Evolutionary conservation across 1,140 invertebrate species (phyloP), one percentile per base, ranked within the genome.

Genomic region (Thalassaphorura encarpata): DNA sequence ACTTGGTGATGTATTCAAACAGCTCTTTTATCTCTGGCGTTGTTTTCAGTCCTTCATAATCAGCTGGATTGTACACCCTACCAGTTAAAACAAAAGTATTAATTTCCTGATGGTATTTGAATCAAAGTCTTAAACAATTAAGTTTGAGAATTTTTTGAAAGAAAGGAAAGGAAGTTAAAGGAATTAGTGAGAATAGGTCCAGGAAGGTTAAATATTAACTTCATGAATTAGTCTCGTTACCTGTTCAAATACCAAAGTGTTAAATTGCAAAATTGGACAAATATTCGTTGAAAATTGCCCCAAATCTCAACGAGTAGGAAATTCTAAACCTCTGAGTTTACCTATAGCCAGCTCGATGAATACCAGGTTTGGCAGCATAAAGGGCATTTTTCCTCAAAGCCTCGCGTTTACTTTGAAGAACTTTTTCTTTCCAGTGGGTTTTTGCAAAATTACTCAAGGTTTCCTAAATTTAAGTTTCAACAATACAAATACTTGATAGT

Each of bases 1-100:
- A 89, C 87, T 85, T 88, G 54, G 83, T 82, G 52, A 97, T 96
- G 69, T 90, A 92, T 62, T 91, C 83, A 73, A 97, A 97, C 1
- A 97, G 70, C 68, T 97, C 91, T 69, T 89, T 89, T 46, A 95
- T 80, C 56, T 97, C 92, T 0, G 80, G 70, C 1, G 84, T 78
- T n/a, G 88, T 84, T 26, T 84, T 74, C 36, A 97, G 70, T 69
- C 89, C 78, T 54, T 91, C 84, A 73, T 83, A 97, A 58, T 91
- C 81, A 52, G 83, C 79, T 29, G 87, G 82, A 73, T 94, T 82
- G 71, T 93, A 94, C 24, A 84, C 79, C 18, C 85, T 72, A 78
- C 69, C 29, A 77, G 68, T 2, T 54, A 60, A 62, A 56, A 50
- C 45, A 45, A 40, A 54, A 28, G 13, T 18, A 15, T n/a, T n/a